Evolutionary conservation across 2,113 vertebrate genomes (phyloP).

Genomic region (Clarias macrocephalus): DNA sequence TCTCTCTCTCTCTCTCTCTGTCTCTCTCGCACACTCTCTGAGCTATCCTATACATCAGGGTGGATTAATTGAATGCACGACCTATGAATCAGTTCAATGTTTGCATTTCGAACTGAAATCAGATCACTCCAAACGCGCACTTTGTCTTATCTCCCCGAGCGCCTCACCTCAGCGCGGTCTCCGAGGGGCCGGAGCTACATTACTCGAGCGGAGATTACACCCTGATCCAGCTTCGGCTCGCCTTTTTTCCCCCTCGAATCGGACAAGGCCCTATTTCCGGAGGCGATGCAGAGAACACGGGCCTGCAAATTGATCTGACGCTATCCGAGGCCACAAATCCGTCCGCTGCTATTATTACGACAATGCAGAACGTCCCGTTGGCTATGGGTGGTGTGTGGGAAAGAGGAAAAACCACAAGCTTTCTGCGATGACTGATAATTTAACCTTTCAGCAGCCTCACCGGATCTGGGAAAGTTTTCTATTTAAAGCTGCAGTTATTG

Average conservation of each 20-base stretch:
- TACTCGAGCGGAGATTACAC: not conserved
- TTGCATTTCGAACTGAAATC: conserved; percentile 25
- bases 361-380: not conserved
- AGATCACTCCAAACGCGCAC: not conserved
- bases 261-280: conserved; percentile 10
- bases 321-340: conserved; percentile 6
- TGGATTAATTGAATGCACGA: not conserved
- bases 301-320: not conserved
- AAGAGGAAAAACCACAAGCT: conserved; percentile 23
- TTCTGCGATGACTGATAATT: conserved; percentile 42
- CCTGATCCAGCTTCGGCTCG: not conserved
- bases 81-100: conserved; percentile 40
- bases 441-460: conserved; percentile 33
- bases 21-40: not conserved
- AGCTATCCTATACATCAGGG: conserved; percentile 2
- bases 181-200: not conserved
- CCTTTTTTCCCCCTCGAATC: not conserved
- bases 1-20: not conserved
- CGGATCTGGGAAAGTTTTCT: conserved; percentile 44
- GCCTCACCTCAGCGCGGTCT: not conserved
- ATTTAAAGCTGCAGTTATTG: conserved; percentile 44
- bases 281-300: not conserved
- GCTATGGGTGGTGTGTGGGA: not conserved
- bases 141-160: not conserved
- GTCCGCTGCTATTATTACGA: conserved; percentile 20